phyloP scores from a whole-genome alignment of 2,888 invertebrate species.

The Pseudococcus viburni region DNA sequence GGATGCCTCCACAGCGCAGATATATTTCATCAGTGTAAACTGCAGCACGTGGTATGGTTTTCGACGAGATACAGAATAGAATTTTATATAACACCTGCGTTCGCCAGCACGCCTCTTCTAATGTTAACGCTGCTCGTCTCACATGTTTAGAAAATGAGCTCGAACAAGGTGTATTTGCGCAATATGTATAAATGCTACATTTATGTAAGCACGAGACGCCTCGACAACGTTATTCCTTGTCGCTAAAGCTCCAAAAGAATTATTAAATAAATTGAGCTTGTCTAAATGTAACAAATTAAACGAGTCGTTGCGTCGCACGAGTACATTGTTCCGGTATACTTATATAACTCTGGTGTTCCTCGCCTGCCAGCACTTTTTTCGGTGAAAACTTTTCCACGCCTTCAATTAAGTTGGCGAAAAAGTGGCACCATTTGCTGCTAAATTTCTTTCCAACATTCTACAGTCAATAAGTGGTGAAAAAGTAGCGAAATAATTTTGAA shows the following conservation, averaged over 20 bases:
- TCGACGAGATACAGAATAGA: neutral
- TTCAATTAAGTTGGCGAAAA: conserved; percentile 18
- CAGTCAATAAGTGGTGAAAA: conserved; percentile 24
- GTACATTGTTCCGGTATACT: conserved; percentile 40
- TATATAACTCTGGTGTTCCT: neutral
- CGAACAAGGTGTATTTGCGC: conserved; percentile 32
- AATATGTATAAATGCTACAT: neutral
- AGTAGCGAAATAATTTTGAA: conserved; percentile 53
- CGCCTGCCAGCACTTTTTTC: neutral
- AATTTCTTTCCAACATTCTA: conserved; percentile 46
- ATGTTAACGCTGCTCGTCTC: neutral
- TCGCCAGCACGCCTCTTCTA: neutral
- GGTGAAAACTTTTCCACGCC: conserved; percentile 22
- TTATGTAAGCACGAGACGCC: neutral
- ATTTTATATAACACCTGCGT: conserved; percentile 27
- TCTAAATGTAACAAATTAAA: conserved; percentile 50
- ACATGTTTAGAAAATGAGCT: conserved; percentile 37
- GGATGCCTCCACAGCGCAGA: neutral
- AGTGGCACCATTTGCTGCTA: conserved; percentile 51
- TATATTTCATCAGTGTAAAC: conserved; percentile 38
- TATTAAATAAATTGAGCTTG: conserved; percentile 58
- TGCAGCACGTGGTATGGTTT: conserved; percentile 33
- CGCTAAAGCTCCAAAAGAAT: conserved; percentile 22
- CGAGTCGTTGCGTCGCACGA: conserved; percentile 22
- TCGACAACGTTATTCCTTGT: neutral